phyloP scores from a whole-genome alignment of 1,140 invertebrate genomes.

The Heliconius melpomene region DNA sequence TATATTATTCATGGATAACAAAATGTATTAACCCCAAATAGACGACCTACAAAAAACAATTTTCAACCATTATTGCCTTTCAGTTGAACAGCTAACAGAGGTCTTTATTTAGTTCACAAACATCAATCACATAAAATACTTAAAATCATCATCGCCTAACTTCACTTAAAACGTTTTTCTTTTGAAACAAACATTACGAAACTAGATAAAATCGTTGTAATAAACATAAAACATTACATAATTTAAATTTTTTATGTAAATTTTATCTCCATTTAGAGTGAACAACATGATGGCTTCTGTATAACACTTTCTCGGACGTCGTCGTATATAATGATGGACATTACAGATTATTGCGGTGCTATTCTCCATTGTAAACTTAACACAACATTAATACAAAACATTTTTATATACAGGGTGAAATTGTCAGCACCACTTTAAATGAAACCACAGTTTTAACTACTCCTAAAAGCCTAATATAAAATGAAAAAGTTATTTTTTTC shows the following conservation, averaged over 20 bases:
- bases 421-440: no score
- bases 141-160: neutral
- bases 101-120: neutral
- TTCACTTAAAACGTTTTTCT: neutral
- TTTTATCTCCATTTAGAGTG: constrained; percentile 38
- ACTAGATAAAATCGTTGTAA: constrained; percentile 6
- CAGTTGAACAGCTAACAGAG: neutral
- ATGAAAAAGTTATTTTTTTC: no score
- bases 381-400: neutral
- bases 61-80: no score
- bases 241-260: constrained; percentile 35
- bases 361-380: constrained; percentile 1
- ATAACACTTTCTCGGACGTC: constrained; percentile 41
- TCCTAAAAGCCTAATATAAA: no score
- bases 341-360: constrained; percentile 24
- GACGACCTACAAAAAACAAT: no score
- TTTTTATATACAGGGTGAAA: neutral
- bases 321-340: constrained; percentile 26
- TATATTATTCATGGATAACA: neutral
- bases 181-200: neutral
- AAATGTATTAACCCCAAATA: neutral
- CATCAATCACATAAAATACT: neutral
- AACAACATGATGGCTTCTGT: constrained; percentile 36
- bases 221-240: constrained; percentile 2
- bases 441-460: no score